Conservation (phyloP, 1,140 invertebrate species). For the Metopolophium dirhodum region DNA sequence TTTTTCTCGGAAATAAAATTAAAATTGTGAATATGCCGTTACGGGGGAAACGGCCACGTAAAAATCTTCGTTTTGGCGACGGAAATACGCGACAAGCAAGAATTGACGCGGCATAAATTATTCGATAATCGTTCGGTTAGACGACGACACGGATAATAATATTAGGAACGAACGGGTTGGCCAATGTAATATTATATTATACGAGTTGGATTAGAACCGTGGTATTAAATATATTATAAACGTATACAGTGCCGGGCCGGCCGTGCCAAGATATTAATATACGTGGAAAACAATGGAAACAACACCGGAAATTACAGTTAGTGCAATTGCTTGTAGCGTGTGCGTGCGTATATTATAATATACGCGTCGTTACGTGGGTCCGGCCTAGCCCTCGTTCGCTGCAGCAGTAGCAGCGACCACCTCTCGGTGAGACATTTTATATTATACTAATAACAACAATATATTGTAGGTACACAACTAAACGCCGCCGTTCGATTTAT, state of each 20-base stretch:
- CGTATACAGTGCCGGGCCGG: not conserved
- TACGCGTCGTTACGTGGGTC: not conserved
- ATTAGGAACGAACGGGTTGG: not conserved
- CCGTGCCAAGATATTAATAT: conserved; percentile 39
- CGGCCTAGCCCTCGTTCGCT: not conserved
- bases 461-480: not conserved
- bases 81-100: not conserved
- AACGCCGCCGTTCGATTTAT: conserved; percentile 6
- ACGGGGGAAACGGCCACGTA: not conserved
- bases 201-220: not conserved
- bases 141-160: not conserved
- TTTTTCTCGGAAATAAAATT: not conserved
- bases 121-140: not conserved
- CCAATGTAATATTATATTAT: not conserved
- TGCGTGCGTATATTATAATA: not conserved
- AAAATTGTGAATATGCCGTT: not conserved
- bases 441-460: not conserved
- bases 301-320: conserved; percentile 55
- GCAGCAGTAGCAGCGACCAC: not conserved
- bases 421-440: not conserved
- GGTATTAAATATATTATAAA: not conserved
- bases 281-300: conserved; percentile 48
- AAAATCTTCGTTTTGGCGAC: not conserved
- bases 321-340: conserved; percentile 37
- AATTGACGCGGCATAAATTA: not conserved